phyloP scores from a whole-genome alignment of 2,888 invertebrate species.

The Synergus laeviventris region DNA sequence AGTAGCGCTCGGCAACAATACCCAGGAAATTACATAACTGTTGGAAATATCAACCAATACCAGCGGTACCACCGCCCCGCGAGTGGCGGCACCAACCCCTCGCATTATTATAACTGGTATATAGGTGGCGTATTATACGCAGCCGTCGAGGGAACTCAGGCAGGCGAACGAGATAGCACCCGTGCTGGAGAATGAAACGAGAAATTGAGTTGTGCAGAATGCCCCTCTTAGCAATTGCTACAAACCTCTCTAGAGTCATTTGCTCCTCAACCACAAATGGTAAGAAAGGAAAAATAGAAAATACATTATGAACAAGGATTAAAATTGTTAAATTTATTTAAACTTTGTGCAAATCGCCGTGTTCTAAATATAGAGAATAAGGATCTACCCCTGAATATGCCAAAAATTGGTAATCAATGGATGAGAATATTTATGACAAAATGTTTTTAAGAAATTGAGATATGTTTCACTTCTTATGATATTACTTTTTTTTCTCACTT shows the following conservation, averaged over 20 bases:
- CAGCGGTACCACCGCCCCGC: slow-evolving; percentile 60
- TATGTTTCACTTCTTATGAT: too few species aligned
- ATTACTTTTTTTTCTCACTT: too few species aligned
- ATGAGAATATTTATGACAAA: too few species aligned
- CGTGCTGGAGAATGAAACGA: slow-evolving; percentile 74
- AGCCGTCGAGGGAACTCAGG: slow-evolving; percentile 74
- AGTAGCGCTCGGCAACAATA: slow-evolving; percentile 73
- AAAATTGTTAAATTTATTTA: too few species aligned
- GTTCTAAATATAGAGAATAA: too few species aligned
- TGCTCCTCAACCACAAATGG: not conserved
- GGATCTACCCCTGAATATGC: too few species aligned
- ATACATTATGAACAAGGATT: not conserved
- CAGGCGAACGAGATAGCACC: slow-evolving; percentile 74
- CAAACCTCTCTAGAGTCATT: slow-evolving; percentile 51
- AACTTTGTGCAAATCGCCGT: too few species aligned
- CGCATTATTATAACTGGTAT: slow-evolving; percentile 74
- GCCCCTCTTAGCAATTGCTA: slow-evolving; percentile 60
- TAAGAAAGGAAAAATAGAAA: slow-evolving; percentile 19
- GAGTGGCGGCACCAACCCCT: slow-evolving; percentile 63
- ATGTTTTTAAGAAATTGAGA: too few species aligned
- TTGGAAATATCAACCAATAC: slow-evolving; percentile 76
- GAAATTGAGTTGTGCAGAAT: slow-evolving; percentile 74
- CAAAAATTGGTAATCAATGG: too few species aligned
- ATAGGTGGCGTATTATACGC: slow-evolving; percentile 74
- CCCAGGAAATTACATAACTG: slow-evolving; percentile 77